Conservation (phyloP, 1,140 invertebrate species). For the Lerema accius region DNA sequence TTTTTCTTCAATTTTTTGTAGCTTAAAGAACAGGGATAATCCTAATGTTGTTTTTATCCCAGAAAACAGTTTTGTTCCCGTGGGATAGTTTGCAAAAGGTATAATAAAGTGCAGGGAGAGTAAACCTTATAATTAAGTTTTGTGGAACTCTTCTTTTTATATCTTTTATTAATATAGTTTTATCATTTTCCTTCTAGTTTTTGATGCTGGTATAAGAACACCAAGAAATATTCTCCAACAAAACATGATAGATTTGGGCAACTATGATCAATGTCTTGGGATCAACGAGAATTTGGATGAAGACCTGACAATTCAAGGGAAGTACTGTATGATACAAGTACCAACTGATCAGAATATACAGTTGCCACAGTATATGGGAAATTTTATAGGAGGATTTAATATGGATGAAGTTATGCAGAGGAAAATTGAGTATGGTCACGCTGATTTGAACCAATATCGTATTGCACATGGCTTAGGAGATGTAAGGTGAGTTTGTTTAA, state of each 20-base stretch:
- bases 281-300: constrained; percentile 39
- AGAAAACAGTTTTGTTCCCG: too few species aligned
- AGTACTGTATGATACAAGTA: constrained; percentile 46
- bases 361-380: constrained; percentile 30
- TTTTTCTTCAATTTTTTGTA: too few species aligned
- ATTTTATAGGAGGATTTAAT: not conserved
- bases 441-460: not conserved
- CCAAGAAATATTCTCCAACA: constrained; percentile 49
- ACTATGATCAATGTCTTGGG: constrained; percentile 55
- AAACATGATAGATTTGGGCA: constrained; percentile 52
- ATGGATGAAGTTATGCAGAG: constrained; percentile 7
- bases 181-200: too few species aligned
- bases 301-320: constrained; percentile 47
- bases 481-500: not conserved
- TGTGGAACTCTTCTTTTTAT: too few species aligned
- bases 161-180: too few species aligned
- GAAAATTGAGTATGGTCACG: constrained; percentile 1
- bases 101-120: too few species aligned
- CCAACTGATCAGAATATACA: constrained; percentile 34
- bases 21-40: too few species aligned
- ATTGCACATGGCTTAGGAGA: constrained; percentile 6
- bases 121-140: too few species aligned
- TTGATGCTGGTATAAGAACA: constrained; percentile 50
- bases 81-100: too few species aligned
- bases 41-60: too few species aligned